Evolutionary conservation across 2,113 vertebrate genomes (phyloP).

Genomic region (Echinops telfairi): DNA sequence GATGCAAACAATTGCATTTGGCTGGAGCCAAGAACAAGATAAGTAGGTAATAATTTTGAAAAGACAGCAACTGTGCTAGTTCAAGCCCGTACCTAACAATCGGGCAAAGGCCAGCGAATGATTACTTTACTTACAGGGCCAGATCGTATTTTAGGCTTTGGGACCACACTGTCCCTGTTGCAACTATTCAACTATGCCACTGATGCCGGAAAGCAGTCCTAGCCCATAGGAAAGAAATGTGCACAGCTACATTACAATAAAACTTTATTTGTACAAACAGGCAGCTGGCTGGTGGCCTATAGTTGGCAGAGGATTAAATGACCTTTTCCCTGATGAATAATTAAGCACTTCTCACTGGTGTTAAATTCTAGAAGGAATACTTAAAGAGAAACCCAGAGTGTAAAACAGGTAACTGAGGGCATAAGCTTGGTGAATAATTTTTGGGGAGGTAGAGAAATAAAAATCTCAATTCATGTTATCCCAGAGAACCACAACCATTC

Average conservation of each 20-base stretch:
- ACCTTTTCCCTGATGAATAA: slow-evolving; percentile 32
- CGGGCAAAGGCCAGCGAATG: neutral
- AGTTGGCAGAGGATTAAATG: slow-evolving; percentile 35
- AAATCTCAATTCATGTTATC: slow-evolving; percentile 21
- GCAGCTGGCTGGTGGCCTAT: neutral
- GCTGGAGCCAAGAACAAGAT: neutral
- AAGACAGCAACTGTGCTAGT: neutral
- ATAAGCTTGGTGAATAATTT: neutral
- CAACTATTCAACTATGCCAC: neutral
- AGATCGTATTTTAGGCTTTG: neutral
- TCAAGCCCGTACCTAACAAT: neutral
- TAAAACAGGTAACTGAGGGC: neutral
- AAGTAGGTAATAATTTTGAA: slow-evolving; percentile 25
- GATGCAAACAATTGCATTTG: neutral
- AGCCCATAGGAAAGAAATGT: neutral
- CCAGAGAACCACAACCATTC: neutral
- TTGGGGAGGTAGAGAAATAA: neutral
- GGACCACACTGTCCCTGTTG: neutral
- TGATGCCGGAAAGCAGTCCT: neutral
- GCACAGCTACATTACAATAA: neutral
- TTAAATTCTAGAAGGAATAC: slow-evolving; percentile 50
- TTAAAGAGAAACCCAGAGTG: neutral
- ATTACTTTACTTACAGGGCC: neutral
- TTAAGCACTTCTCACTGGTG: slow-evolving; percentile 15
- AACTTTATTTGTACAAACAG: slow-evolving; percentile 12